Base-by-base conservation (phyloP, 2,797 vertebrate species). In the Furcifer pardalis region DNA sequence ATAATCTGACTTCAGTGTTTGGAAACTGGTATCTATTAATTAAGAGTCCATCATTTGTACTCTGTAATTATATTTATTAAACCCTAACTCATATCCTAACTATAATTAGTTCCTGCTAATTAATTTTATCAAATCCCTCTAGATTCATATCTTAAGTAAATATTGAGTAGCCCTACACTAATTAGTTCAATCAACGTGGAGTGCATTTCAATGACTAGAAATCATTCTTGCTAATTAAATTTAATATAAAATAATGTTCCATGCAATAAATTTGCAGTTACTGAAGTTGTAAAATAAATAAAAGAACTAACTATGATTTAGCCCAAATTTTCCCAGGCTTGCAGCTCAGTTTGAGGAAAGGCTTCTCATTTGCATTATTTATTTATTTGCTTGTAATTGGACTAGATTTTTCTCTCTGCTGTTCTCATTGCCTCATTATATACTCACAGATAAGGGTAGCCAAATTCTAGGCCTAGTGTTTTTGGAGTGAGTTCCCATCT, bases 111-210 rank as follows among this genome's bases (percentile, higher is more conserved):
- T 95, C 93, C 91, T 95, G 91, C 93, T 96, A 96, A 96, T 96
- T 96, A 96, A 96, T 96, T 96, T 96, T 96, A 95, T 96, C 95
- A 95, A 95, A 95, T 95, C 95, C 95, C 95, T 93, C 92, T 91
- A 94, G 96, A 96, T 95, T 96, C 88, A 92, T 96, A 96, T 96
- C 95, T 96, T 95, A 95, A 95, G 95, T 96, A 96, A 96, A 96
- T 96, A 96, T 96, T 96, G 96, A 96, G 96, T 96, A 96, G 95
- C 95, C 95, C 91, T 92, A 92, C 92, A 92, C 94, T 96, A 96
- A 96, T 96, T 96, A 96, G 95, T 96, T 95, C 94, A 94, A 94
- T 96, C 95, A 96, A 94, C 60, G 90, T 93, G 92, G 90, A 95
- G 90, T 92, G 92, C 94, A 93, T 96, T 96, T 96, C 93, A 94